phyloP scores from a whole-genome alignment of 1,140 invertebrate genomes.

The Drosophila ohnishii region DNA sequence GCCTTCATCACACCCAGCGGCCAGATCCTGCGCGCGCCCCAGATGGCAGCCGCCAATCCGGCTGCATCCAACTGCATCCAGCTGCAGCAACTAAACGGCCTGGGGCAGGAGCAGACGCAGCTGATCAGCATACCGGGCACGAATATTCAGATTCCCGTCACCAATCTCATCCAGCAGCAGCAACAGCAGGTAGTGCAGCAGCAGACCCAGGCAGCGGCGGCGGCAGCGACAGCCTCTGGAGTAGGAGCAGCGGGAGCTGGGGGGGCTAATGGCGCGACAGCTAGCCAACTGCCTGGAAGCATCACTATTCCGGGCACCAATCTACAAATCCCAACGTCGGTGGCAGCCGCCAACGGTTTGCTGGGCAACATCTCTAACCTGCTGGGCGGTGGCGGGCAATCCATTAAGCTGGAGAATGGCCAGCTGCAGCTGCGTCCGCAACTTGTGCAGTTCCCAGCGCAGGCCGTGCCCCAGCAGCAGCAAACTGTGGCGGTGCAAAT shows the following conservation, averaged over 20 bases:
- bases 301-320: constrained; percentile 86
- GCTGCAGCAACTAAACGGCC: constrained; percentile 84
- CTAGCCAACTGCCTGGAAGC: constrained; percentile 50
- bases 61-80: constrained; percentile 52
- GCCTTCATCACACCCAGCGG: constrained; percentile 85
- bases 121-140: constrained; percentile 85
- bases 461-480: constrained; percentile 87
- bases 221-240: constrained; percentile 17
- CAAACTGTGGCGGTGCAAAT: constrained; percentile 94
- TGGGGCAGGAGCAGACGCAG: constrained; percentile 84
- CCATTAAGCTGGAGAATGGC: constrained; percentile 75
- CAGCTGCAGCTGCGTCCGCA: constrained; percentile 88
- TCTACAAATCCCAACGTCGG: constrained; percentile 84
- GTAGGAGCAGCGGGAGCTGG: constrained; percentile 2
- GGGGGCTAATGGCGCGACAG: neutral
- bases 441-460: constrained; percentile 87
- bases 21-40: constrained; percentile 86
- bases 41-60: constrained; percentile 15
- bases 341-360: constrained; percentile 76
- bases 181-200: constrained; percentile 49
- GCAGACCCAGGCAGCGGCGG: constrained; percentile 28
- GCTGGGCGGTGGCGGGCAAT: constrained; percentile 38
- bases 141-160: constrained; percentile 85
- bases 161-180: constrained; percentile 64
- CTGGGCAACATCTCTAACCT: constrained; percentile 63